phyloP scores from a whole-genome alignment of 2,797 vertebrate species.

The Glossophaga mutica region DNA sequence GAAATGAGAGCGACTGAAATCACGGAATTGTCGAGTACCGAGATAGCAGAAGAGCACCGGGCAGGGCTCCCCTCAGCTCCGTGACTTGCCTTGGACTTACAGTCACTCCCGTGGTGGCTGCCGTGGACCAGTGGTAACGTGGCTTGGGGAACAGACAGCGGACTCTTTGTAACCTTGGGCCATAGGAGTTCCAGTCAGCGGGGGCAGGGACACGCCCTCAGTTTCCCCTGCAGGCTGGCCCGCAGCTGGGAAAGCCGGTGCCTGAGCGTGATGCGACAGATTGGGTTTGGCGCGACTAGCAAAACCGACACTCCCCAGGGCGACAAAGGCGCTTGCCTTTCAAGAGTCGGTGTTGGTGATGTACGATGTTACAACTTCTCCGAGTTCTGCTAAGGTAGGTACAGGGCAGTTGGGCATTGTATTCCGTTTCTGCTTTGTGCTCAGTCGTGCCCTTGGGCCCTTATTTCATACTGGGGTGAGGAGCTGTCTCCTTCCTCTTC shows the following conservation, averaged over 20 bases:
- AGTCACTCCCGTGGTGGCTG: not conserved
- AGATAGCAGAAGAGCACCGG: not conserved
- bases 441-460: not conserved
- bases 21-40: not conserved
- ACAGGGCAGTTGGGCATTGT: not conserved
- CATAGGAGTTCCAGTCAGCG: not conserved
- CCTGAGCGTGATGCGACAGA: fast-evolving
- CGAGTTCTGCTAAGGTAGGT: not conserved
- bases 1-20: slow-evolving; percentile 60
- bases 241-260: not conserved
- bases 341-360: not conserved
- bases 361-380: not conserved
- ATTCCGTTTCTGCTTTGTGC: not conserved
- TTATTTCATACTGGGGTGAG: not conserved
- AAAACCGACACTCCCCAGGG: not conserved
- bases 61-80: not conserved
- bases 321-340: not conserved
- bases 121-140: fast-evolving
- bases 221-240: not conserved
- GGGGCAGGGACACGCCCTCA: fast-evolving
- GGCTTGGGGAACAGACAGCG: not conserved
- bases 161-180: not conserved
- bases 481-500: not conserved
- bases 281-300: not conserved
- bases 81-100: not conserved